Percentiles rank a stretch among this genome's conserved stretches.
These are phyloP conservation scores for Cryptocephalus moraei DNA, from an alignment of 2,888 invertebrate genomes.

Conservation along the genomic window DNA sequence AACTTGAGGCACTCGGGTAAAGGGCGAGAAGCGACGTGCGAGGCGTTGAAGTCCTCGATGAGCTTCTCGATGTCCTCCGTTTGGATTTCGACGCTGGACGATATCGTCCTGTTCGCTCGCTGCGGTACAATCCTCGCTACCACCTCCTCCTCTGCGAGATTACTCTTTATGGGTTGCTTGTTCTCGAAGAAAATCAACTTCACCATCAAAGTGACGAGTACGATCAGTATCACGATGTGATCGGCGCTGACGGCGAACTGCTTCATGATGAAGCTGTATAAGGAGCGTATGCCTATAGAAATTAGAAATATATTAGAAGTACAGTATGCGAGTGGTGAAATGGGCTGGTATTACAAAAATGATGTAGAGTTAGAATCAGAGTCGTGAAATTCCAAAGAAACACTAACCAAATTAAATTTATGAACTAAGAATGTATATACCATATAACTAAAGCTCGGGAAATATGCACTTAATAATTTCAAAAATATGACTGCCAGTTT, in stretches of 20 bases:
- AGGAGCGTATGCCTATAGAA: conserved; percentile 10
- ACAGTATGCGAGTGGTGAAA: no score
- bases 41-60: conserved; percentile 6
- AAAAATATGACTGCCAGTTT: no score
- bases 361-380: no score
- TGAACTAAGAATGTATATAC: no score
- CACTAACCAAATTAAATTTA: no score
- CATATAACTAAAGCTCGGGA: no score
- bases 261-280: conserved; percentile 25
- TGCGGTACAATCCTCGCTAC: conserved; percentile 8
- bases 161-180: conserved; percentile 28
- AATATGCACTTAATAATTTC: no score
- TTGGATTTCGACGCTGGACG: conserved; percentile 23
- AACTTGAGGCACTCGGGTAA: conserved; percentile 62
- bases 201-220: conserved; percentile 72
- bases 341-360: no score
- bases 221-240: conserved; percentile 76
- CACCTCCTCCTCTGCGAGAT: conserved; percentile 13
- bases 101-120: conserved; percentile 14
- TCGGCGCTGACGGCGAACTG: conserved; percentile 61
- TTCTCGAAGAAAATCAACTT: conserved; percentile 89
- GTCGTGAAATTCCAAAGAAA: no score
- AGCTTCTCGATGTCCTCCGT: conserved; percentile 13
- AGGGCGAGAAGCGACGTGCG: conserved; percentile 14
- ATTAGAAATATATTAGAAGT: no score